These are phyloP conservation scores for Glossophaga mutica DNA, from an alignment of 2,797 vertebrate species.

Conservation along the genomic window DNA sequence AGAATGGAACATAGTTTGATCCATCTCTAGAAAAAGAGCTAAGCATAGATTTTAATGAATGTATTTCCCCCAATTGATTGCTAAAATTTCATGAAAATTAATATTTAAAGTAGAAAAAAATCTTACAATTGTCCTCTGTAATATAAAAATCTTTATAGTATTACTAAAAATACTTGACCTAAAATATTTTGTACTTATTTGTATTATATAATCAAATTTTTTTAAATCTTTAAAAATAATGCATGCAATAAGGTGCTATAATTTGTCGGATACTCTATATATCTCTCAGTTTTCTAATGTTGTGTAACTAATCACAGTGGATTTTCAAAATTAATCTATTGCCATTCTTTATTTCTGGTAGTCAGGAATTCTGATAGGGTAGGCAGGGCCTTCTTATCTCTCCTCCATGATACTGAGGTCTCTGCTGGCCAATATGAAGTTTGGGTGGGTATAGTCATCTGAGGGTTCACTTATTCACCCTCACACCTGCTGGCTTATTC, in stretches of 20 bases:
- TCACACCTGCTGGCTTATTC: background rate
- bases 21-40: background rate
- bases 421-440: background rate
- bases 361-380: background rate
- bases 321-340: background rate
- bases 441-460: no score
- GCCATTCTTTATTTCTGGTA: background rate
- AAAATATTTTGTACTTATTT: background rate
- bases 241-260: background rate
- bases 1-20: background rate
- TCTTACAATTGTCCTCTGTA: background rate
- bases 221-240: background rate
- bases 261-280: background rate
- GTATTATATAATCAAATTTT: background rate
- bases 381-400: background rate
- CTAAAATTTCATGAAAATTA: background rate
- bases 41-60: background rate
- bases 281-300: background rate
- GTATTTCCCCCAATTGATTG: background rate
- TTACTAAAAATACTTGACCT: background rate
- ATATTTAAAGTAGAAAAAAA: background rate
- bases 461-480: background rate
- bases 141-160: background rate
- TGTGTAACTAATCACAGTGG: background rate
- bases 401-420: background rate